Percentiles rank a stretch among this genome's conserved stretches.
Evolutionary conservation across 2,888 invertebrate genomes (phyloP).

Genomic region (Tenthredo livida): DNA sequence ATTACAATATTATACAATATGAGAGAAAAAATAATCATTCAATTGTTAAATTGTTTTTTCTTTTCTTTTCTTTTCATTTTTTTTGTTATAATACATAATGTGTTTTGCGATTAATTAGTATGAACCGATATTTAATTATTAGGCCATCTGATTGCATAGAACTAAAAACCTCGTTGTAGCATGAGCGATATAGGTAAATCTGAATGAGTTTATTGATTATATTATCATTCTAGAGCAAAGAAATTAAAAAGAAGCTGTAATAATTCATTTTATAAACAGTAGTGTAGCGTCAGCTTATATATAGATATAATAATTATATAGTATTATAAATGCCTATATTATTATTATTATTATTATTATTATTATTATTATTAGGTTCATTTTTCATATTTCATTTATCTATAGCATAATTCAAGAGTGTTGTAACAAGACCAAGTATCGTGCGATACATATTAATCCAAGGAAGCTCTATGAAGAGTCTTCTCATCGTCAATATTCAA

Average conservation of each 20-base stretch:
- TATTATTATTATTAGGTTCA: conserved; percentile 15
- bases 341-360: no score
- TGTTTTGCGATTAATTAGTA: not conserved
- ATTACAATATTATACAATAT: not conserved
- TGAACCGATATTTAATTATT: conserved; percentile 5
- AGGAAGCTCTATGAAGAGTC: not conserved
- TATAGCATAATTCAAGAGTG: conserved; percentile 50
- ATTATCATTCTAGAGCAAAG: conserved; percentile 42
- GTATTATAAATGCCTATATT: conserved; percentile 41
- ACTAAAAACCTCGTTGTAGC: not conserved
- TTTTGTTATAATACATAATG: not conserved
- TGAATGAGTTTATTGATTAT: not conserved
- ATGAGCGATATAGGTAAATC: not conserved
- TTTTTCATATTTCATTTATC: conserved; percentile 42
- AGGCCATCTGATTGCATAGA: conserved; percentile 26
- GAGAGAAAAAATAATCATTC: not conserved
- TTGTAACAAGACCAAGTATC: conserved; percentile 51
- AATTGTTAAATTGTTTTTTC: no score
- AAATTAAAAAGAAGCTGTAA: conserved; percentile 23
- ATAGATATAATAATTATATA: conserved; percentile 26
- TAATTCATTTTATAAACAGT: conserved; percentile 35
- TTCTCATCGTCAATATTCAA: conserved; percentile 33
- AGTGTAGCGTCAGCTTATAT: conserved; percentile 31
- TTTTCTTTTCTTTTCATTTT: no score
- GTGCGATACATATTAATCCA: conserved; percentile 24